These are phyloP conservation scores for pig (Sus scrofa) DNA, from an alignment of 2,113 vertebrate genomes.

Conservation along the genomic window DNA sequence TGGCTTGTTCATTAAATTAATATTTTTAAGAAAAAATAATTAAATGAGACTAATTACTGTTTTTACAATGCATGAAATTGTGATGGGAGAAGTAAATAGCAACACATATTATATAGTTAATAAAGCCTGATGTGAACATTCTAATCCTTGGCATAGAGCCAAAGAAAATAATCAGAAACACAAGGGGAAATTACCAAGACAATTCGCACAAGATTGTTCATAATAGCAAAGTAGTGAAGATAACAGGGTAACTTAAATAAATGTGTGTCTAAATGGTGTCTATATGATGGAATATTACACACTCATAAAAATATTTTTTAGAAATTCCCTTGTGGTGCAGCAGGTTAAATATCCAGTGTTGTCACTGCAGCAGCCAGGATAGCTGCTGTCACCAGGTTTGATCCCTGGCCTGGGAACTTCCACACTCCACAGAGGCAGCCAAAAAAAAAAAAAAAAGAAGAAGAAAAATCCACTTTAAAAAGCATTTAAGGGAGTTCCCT, in stretches of 20 bases:
- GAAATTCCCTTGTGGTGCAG: no score
- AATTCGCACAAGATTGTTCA: not conserved
- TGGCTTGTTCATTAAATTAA: not conserved
- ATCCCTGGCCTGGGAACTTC: no score
- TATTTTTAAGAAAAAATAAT: constrained; percentile 54
- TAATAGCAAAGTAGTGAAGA: not conserved
- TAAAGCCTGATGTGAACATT: not conserved
- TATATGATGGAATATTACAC: not conserved
- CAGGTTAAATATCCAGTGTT: no score
- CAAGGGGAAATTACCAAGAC: not conserved
- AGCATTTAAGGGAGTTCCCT: no score
- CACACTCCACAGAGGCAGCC: no score
- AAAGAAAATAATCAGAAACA: constrained; percentile 4
- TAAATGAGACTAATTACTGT: not conserved
- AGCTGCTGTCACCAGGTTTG: no score
- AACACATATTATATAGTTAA: not conserved
- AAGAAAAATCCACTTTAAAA: no score
- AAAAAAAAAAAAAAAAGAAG: no score
- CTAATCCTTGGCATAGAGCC: not conserved
- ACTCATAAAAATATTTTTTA: not conserved
- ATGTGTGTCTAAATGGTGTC: not conserved
- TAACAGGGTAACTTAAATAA: not conserved
- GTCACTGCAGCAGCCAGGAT: no score
- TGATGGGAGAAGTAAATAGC: not conserved
- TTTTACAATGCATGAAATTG: not conserved